phyloP scores from a whole-genome alignment of 1,140 invertebrate genomes.

The Ceratitis capitata region DNA sequence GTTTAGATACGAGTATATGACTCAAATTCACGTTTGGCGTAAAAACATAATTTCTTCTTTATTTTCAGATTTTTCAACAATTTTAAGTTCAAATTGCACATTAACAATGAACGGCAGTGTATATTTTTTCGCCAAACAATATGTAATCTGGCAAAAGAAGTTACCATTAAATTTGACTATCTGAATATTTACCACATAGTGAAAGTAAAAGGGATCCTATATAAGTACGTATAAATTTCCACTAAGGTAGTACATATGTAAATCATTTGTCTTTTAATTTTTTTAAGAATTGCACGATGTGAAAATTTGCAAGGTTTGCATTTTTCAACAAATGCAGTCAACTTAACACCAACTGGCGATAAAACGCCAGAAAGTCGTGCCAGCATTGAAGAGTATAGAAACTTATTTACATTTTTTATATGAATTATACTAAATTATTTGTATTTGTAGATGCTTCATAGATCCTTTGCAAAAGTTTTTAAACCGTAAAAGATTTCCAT shows the following conservation, averaged over 20 bases:
- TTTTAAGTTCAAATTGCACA: constrained; percentile 56
- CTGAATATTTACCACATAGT: constrained; percentile 61
- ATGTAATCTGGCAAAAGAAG: constrained; percentile 56
- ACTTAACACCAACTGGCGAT: constrained; percentile 52
- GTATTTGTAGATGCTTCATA: constrained; percentile 54
- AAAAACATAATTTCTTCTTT: too few relatives aligned
- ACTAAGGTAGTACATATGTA: background rate
- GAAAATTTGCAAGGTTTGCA: constrained; percentile 59
- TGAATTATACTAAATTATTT: background rate
- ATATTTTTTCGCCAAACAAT: constrained; percentile 58
- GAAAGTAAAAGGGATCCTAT: constrained; percentile 58
- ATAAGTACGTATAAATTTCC: constrained; percentile 52
- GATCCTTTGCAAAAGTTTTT: constrained; percentile 60
- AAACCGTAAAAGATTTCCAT: constrained; percentile 53
- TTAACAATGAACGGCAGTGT: constrained; percentile 58
- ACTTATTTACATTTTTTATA: background rate
- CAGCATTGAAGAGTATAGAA: constrained; percentile 59
- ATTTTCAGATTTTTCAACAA: constrained; percentile 58
- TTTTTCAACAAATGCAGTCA: constrained; percentile 61
- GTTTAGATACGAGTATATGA: too few relatives aligned
- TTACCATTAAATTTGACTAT: constrained; percentile 60
- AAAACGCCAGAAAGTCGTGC: constrained; percentile 55
- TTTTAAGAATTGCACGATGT: constrained; percentile 58
- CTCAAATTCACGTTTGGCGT: too few relatives aligned
- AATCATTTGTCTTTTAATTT: background rate